Evolutionary conservation across 2,888 invertebrate genomes (phyloP), one percentile per base, ranked within the genome.

Genomic region (Oscheius sp.): DNA sequence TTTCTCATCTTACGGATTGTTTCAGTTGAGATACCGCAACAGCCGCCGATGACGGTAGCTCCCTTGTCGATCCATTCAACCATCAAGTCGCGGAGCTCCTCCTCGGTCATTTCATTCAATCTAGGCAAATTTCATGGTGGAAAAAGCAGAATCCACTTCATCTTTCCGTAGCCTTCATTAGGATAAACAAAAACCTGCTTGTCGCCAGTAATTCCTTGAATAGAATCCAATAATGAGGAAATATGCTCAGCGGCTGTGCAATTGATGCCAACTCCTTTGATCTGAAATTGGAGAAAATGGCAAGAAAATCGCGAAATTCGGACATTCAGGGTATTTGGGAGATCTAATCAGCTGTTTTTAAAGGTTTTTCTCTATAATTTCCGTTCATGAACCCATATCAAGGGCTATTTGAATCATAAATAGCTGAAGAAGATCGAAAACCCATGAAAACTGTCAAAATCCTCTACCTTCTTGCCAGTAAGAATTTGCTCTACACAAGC

Each of bases 11-110:
- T 29, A 1, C 18, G n/a, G 6, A 66, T 46, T 7, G 29, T 23
- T 27, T 9, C 13, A 13, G 66, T 18, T 21, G 59, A n/a, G 16
- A 59, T 46, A 18, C 59, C 59, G 25, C 70, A 70, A 49, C 70
- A 70, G 9, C 70, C 70, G 16, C 70, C 70, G 18, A 61, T 49
- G n/a, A 70, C 59, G 2, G 70, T 70, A 12, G 61, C 70, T n/a
- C 70, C 70, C 7, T 18, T 13, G 13, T 13, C n/a, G 6, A 29
- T 35, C 70, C 70, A 70, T 18, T 70, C 70, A 16, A 46, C 18
- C 2, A 70, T 2, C 7, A 59, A 29, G 18, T 1, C 16, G 2
- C 18, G 12, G 1, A 70, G 45, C 43, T 53, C 58, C 7, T 55
- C 43, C 7, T 55, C 41, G 29, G 59, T 27, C 29, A 59, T 29